Conservation (phyloP, 1,140 invertebrate species). For the Aphaenogaster rudis region DNA sequence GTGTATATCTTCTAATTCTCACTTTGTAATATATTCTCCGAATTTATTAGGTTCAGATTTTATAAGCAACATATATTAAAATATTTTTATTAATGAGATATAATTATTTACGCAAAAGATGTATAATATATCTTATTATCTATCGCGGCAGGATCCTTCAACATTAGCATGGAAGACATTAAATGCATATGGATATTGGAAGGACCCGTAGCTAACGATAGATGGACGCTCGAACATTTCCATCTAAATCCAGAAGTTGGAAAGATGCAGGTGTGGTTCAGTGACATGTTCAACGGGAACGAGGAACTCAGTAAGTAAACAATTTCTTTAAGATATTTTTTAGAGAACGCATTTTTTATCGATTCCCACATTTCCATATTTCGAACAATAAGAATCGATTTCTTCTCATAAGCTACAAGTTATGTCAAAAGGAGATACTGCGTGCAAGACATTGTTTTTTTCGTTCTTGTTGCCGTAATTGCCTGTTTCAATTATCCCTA, state of each 20-base stretch:
- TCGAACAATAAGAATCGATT: background rate
- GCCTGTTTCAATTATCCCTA: background rate
- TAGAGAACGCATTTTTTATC: background rate
- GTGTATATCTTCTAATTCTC: background rate
- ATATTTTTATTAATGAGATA: background rate
- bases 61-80: background rate
- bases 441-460: background rate
- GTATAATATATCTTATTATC: background rate
- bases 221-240: constrained; percentile 88
- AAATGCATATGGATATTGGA: constrained; percentile 77
- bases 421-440: background rate
- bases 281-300: constrained; percentile 88
- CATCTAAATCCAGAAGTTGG: constrained; percentile 89
- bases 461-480: constrained; percentile 2
- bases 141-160: constrained; percentile 80
- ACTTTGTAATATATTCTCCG: background rate
- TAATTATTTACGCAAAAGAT: background rate
- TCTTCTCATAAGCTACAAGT: background rate
- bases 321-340: background rate
- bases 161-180: constrained; percentile 81
- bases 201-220: constrained; percentile 81
- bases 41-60: background rate
- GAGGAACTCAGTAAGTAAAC: constrained; percentile 87
- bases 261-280: constrained; percentile 87
- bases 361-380: background rate